Base-by-base conservation (phyloP, 2,888 invertebrate species). In the Galeruca laticollis region DNA sequence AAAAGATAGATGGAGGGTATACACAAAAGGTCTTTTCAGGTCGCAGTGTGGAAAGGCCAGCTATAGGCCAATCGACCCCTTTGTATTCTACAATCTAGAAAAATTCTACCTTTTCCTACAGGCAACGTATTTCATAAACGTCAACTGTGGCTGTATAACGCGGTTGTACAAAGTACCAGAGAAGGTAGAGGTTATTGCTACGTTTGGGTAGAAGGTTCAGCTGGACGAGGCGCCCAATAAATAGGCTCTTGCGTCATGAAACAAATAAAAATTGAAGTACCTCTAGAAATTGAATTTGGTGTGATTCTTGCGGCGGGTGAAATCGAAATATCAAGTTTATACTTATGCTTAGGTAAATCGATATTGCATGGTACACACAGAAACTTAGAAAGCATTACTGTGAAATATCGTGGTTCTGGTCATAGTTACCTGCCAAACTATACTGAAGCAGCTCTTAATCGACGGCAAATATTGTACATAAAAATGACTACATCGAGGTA, bases 71-170 rank as follows among this genome's bases (percentile, higher is more conserved):
- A n/a, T n/a, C n/a, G n/a, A n/a, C n/a, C n/a, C n/a, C n/a, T n/a
- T n/a, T n/a, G n/a, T n/a, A n/a, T n/a, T n/a, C n/a, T n/a, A n/a
- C n/a, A n/a, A n/a, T n/a, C n/a, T n/a, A n/a, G n/a, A n/a, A n/a
- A n/a, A n/a, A n/a, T n/a, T n/a, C n/a, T n/a, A n/a, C n/a, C n/a
- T n/a, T n/a, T n/a, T n/a, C n/a, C 78, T n/a, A 78, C 77, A 13
- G 72, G 69, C 69, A 74, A 78, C 37, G 73, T 77, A 62, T 79
- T 76, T 67, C 77, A 77, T 61, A 79, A 79, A 54, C 65, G 78
- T 10, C 77, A 79, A 47, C 69, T 80, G 20, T 78, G 77, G 73
- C 62, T 80, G 2, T 73, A 78, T 66, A 80, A 78, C 56, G 69
- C 73, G 31, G 77, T 75, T 1, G 71, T 79, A 59, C 75, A 78